A percentile compares a stretch with the other conserved stretches of the same genome.
Conservation (phyloP, 1,140 invertebrate genomes). For the Archivesica marissinica region DNA sequence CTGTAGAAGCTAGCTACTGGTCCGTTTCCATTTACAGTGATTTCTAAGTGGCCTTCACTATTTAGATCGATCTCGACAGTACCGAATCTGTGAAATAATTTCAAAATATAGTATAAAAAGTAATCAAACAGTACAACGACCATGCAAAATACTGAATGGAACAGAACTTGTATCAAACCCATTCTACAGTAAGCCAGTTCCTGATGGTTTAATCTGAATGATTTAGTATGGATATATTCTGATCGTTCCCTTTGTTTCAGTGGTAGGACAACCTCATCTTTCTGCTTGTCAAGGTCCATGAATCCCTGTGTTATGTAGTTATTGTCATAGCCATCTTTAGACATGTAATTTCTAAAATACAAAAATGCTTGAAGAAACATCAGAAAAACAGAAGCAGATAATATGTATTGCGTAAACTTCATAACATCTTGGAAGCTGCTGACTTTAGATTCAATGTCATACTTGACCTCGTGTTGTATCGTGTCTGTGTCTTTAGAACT, state of each 20-base stretch:
- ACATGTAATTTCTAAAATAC: slow-evolving; percentile 50
- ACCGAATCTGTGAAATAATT: slow-evolving; percentile 59
- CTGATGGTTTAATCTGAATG: slow-evolving; percentile 7
- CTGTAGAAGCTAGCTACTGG: slow-evolving; percentile 56
- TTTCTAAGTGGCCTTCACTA: slow-evolving; percentile 19
- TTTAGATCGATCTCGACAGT: slow-evolving; percentile 55
- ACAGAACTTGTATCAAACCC: slow-evolving; percentile 51
- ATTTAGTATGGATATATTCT: slow-evolving; percentile 31
- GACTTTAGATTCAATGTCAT: slow-evolving; percentile 1
- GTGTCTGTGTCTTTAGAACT: neutral
- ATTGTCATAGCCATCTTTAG: slow-evolving; percentile 59
- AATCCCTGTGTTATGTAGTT: slow-evolving; percentile 59
- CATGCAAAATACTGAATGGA: slow-evolving; percentile 55
- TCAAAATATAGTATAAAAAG: slow-evolving; percentile 62
- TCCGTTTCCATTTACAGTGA: slow-evolving; percentile 61
- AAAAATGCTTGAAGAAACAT: slow-evolving; percentile 52
- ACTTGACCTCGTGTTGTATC: slow-evolving; percentile 19
- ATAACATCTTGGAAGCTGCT: neutral
- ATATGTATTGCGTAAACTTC: slow-evolving; percentile 5
- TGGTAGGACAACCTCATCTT: slow-evolving; percentile 45
- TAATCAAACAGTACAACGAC: slow-evolving; percentile 65
- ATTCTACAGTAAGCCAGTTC: slow-evolving; percentile 27
- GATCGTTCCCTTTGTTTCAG: slow-evolving; percentile 56
- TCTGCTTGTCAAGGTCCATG: slow-evolving; percentile 26
- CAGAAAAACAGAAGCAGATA: slow-evolving; percentile 31